phyloP scores from a whole-genome alignment of 2,797 vertebrate species.

The Eleutherodactylus coqui region DNA sequence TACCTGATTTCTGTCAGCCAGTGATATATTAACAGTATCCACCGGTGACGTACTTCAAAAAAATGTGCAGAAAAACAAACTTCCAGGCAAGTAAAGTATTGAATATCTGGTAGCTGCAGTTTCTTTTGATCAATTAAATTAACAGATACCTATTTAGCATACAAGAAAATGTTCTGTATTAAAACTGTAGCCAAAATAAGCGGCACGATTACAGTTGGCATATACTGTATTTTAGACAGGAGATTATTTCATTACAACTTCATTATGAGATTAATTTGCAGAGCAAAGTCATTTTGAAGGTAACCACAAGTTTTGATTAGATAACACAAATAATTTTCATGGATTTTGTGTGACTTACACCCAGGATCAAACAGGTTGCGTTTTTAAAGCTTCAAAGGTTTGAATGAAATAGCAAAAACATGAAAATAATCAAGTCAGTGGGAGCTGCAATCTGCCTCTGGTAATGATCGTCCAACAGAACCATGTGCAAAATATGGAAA shows the following conservation, averaged over 20 bases:
- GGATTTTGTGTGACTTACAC: conserved; percentile 39
- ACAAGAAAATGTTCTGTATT: not conserved
- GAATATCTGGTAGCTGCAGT: not conserved
- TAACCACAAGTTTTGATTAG: not conserved
- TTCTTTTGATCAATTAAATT: conserved; percentile 21
- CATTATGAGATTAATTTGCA: conserved; percentile 52
- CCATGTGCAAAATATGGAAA: not conserved
- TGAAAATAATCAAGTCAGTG: conserved; percentile 29
- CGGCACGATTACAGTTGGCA: conserved; percentile 8
- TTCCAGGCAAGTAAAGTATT: too few relatives aligned
- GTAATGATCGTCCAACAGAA: conserved; percentile 16
- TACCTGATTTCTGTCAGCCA: not conserved
- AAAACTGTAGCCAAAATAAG: conserved; percentile 15
- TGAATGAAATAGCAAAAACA: conserved; percentile 23
- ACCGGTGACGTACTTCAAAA: not conserved
- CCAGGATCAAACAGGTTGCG: conserved; percentile 32
- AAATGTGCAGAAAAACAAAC: not conserved
- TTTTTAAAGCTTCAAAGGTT: conserved; percentile 36
- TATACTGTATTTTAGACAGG: conserved; percentile 22
- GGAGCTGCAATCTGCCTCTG: conserved; percentile 6
- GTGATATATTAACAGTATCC: not conserved
- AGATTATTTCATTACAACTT: conserved; percentile 36
- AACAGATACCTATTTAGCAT: not conserved
- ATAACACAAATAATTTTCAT: conserved; percentile 54
- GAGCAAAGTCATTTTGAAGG: conserved; percentile 41